phyloP scores from a whole-genome alignment of 30 jellyfish, hydroid and myxozoan species.

The Kudoa iwatai region DNA sequence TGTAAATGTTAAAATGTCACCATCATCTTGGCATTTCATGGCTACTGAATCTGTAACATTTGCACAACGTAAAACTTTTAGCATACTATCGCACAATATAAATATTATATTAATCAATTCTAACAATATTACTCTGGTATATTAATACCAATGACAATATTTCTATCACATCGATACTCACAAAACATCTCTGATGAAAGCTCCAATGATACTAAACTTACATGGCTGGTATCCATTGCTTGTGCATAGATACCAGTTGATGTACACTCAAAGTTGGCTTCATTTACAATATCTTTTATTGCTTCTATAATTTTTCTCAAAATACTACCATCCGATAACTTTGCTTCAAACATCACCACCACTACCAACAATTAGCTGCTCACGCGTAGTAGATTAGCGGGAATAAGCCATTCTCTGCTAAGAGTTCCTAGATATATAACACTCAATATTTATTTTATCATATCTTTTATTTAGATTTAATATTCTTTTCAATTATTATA shows the following conservation, averaged over 20 bases:
- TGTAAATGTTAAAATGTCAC: constrained; percentile 17
- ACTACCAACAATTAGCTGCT: too few species aligned
- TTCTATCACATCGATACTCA: constrained; percentile 64
- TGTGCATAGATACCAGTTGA: constrained; percentile 33
- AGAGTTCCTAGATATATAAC: too few species aligned
- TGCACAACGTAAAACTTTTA: constrained; percentile 28
- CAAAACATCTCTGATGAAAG: constrained; percentile 32
- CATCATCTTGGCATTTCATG: constrained; percentile 29
- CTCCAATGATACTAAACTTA: constrained; percentile 17
- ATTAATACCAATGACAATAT: constrained; percentile 25
- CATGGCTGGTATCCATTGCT: constrained; percentile 82
- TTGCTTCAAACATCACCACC: constrained; percentile 64
- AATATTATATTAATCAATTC: background rate
- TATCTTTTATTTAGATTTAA: too few species aligned
- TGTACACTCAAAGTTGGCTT: constrained; percentile 37
- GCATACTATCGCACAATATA: constrained; percentile 3
- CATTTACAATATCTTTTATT: constrained; percentile 41
- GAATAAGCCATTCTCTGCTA: too few species aligned
- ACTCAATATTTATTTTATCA: too few species aligned
- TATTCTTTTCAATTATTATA: too few species aligned
- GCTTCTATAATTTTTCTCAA: constrained; percentile 48
- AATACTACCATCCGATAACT: constrained; percentile 20
- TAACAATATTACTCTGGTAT: constrained; percentile 12
- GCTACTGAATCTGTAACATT: constrained; percentile 35
- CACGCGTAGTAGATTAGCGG: too few species aligned